Conservation (phyloP, 2,797 vertebrate species). For the Typhlichthys subterraneus region DNA sequence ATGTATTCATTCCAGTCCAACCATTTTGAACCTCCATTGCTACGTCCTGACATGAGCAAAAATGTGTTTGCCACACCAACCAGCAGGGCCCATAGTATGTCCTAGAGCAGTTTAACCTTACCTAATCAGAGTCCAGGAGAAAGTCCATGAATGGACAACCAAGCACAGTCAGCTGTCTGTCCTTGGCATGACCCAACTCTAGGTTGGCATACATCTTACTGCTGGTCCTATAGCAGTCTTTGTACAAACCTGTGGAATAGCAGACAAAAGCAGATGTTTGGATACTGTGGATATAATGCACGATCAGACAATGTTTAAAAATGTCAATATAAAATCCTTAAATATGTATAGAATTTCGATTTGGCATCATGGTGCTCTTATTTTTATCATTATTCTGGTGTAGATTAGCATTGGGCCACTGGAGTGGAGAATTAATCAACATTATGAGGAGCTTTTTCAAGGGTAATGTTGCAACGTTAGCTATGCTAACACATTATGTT, state of each 20-base stretch:
- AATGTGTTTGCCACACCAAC: neutral
- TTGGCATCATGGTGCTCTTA: slow-evolving; percentile 11
- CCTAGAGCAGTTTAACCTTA: slow-evolving; percentile 46
- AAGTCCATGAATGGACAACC: slow-evolving; percentile 88
- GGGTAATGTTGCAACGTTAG: neutral
- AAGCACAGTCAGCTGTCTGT: slow-evolving; percentile 82
- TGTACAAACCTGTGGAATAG: slow-evolving; percentile 79
- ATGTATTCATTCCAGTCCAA: no score
- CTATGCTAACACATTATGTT: neutral
- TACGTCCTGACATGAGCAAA: neutral
- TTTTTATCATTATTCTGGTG: slow-evolving; percentile 88
- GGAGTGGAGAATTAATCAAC: slow-evolving; percentile 4
- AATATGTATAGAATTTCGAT: slow-evolving; percentile 73
- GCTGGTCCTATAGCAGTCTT: slow-evolving; percentile 86
- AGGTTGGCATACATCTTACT: slow-evolving; percentile 84
- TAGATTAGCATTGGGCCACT: slow-evolving; percentile 89
- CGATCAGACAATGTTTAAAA: neutral
- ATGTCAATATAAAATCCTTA: slow-evolving; percentile 42
- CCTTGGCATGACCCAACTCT: slow-evolving; percentile 82
- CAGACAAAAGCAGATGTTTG: neutral
- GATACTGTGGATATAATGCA: no score
- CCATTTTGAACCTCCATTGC: no score
- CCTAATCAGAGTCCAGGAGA: slow-evolving; percentile 87
- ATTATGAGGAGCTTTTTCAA: slow-evolving; percentile 36
- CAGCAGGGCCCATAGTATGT: no score